phyloP scores from a whole-genome alignment of 2,888 invertebrate species.

The Platycheirus rosarum region DNA sequence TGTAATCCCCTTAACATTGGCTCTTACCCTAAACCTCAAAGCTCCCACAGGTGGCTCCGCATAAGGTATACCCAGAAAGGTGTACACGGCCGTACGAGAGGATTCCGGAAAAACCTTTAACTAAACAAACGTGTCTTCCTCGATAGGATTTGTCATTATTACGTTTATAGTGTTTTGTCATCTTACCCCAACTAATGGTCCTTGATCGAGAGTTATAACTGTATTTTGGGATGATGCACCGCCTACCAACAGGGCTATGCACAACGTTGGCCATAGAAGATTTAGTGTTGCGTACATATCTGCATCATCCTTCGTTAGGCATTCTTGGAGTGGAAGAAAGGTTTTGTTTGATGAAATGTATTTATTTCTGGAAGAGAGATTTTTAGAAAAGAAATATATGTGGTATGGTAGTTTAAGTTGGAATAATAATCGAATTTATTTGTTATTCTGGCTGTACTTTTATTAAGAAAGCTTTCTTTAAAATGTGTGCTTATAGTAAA shows the following conservation, averaged over 20 bases:
- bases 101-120: slow-evolving; percentile 87
- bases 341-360: background rate
- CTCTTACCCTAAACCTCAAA: slow-evolving; percentile 88
- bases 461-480: no score
- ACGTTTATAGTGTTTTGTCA: slow-evolving; percentile 31
- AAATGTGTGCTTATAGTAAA: no score
- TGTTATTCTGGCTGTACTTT: background rate
- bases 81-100: slow-evolving; percentile 86
- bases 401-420: slow-evolving; percentile 1
- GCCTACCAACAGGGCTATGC: slow-evolving; percentile 24
- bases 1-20: slow-evolving; percentile 62
- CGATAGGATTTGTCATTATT: slow-evolving; percentile 45
- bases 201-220: slow-evolving; percentile 70
- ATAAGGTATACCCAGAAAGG: slow-evolving; percentile 91
- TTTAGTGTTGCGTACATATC: slow-evolving; percentile 43
- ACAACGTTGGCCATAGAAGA: slow-evolving; percentile 33
- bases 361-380: slow-evolving; percentile 12
- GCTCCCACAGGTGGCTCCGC: slow-evolving; percentile 90
- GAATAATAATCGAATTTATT: background rate
- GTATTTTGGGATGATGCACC: slow-evolving; percentile 55
- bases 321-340: slow-evolving; percentile 34
- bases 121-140: slow-evolving; percentile 81
- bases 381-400: background rate
- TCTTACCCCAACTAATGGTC: slow-evolving; percentile 73
- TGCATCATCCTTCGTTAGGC: slow-evolving; percentile 52